A percentile compares a stretch with the other conserved stretches of the same genome.
These are phyloP conservation scores for Daktulosphaira vitifoliae DNA, from an alignment of 1,140 invertebrate species.

Conservation along the genomic window DNA sequence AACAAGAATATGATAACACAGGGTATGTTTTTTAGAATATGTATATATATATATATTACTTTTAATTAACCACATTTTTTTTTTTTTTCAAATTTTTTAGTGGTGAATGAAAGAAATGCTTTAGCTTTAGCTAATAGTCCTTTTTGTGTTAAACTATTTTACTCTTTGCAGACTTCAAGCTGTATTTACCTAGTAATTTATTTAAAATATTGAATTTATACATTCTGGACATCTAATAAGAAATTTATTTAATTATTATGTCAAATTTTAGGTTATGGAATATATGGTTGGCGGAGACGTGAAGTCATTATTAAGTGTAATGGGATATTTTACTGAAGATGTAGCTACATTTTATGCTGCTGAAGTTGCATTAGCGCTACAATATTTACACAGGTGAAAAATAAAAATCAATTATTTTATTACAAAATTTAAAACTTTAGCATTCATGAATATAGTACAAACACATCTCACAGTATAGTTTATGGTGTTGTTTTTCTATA, in stretches of 20 bases:
- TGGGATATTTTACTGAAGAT: conserved; percentile 80
- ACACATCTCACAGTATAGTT: too few species aligned
- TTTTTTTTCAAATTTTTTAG: conserved; percentile 54
- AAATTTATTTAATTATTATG: too few species aligned
- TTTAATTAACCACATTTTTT: conserved; percentile 39
- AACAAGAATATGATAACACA: conserved; percentile 83
- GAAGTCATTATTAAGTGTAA: conserved; percentile 77
- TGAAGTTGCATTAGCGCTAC: conserved; percentile 87
- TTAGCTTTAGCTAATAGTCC: conserved; percentile 79
- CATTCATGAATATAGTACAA: background rate
- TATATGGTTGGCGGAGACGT: conserved; percentile 95
- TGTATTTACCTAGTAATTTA: conserved; percentile 72
- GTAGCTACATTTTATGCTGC: conserved; percentile 90
- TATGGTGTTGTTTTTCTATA: too few species aligned
- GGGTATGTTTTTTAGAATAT: conserved; percentile 36
- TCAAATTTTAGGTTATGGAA: conserved; percentile 68
- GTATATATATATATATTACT: too few species aligned
- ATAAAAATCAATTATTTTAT: too few species aligned
- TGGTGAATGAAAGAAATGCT: conserved; percentile 85
- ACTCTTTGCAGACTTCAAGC: conserved; percentile 78
- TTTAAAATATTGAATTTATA: conserved; percentile 5
- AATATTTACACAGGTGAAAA: conserved; percentile 85
- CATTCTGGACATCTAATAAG: too few species aligned
- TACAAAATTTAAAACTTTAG: too few species aligned
- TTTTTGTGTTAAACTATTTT: conserved; percentile 90